phyloP scores from a whole-genome alignment of 2,113 vertebrate species.

The Rafetus swinhoei region DNA sequence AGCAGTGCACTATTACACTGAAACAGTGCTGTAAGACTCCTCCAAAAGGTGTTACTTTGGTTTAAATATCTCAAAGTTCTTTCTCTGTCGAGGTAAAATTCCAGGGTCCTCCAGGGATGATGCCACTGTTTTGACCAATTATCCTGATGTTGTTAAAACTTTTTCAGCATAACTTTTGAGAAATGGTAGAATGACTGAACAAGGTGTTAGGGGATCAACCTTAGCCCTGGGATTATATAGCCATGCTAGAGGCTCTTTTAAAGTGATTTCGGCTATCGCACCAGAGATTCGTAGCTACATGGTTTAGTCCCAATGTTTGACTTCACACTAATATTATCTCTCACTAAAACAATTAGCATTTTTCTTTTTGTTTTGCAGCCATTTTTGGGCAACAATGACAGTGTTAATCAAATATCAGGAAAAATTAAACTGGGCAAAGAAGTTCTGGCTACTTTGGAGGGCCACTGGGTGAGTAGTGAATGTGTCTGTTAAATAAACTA shows the following conservation, averaged over 20 bases:
- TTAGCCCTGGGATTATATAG: neutral
- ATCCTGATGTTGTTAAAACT: neutral
- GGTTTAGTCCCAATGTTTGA: neutral
- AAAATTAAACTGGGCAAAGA: constrained; percentile 98
- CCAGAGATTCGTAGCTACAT: neutral
- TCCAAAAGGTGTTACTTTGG: neutral
- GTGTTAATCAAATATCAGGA: constrained; percentile 94
- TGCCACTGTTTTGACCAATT: neutral
- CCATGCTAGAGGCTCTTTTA: neutral
- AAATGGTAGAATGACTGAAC: neutral
- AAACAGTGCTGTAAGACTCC: neutral
- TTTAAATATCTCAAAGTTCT: neutral
- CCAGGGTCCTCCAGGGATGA: neutral
- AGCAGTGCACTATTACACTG: neutral
- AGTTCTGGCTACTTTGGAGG: constrained; percentile 95
- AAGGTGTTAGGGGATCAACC: neutral
- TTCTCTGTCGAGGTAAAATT: neutral
- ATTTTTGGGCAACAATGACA: constrained; percentile 95
- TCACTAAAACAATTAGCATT: neutral
- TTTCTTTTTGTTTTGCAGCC: constrained; percentile 83
- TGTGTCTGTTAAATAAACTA: neutral
- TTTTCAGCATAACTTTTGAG: neutral
- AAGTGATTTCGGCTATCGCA: neutral
- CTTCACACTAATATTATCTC: neutral
- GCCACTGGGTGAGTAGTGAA: constrained; percentile 92